Percentiles rank a stretch among this genome's conserved stretches.
phyloP scores from a whole-genome alignment of 2,113 vertebrate genomes.

The Phoxinus phoxinus region DNA sequence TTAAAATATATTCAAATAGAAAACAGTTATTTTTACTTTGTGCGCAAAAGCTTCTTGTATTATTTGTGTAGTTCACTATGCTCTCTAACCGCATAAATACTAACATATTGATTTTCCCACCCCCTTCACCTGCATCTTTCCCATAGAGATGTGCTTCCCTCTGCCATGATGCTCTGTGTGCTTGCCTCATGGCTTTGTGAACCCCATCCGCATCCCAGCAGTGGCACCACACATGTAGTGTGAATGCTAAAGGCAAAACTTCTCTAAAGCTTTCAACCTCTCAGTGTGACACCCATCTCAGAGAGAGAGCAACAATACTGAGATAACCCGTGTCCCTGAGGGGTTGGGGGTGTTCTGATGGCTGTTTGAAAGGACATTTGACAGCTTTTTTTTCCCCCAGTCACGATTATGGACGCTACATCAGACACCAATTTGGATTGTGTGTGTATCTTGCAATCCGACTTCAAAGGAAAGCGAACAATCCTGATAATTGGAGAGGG shows the following conservation, averaged over 20 bases:
- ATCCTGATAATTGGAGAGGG: slow-evolving; percentile 47
- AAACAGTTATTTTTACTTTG: background rate
- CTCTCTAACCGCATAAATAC: background rate
- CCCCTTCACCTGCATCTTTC: background rate
- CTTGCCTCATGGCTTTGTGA: background rate
- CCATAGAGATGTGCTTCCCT: slow-evolving; percentile 27
- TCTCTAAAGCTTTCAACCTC: slow-evolving; percentile 26
- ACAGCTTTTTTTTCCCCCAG: background rate
- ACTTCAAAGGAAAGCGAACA: slow-evolving; percentile 52
- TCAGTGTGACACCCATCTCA: slow-evolving; percentile 21
- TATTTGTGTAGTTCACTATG: background rate
- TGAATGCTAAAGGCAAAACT: slow-evolving; percentile 7
- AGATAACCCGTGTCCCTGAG: background rate
- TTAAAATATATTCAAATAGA: background rate
- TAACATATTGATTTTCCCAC: slow-evolving; percentile 14
- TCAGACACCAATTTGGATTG: background rate
- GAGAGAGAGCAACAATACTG: slow-evolving; percentile 31
- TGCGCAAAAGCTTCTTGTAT: background rate
- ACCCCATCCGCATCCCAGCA: slow-evolving; percentile 21
- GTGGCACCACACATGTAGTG: slow-evolving; percentile 14
- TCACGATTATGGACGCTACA: slow-evolving; percentile 11
- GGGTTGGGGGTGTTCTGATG: slow-evolving; percentile 12
- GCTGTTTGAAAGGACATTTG: slow-evolving; percentile 30
- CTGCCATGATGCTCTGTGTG: background rate
- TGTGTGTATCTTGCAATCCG: background rate